phyloP scores from a whole-genome alignment of 1,140 invertebrate species.

The Mamestra configurata region DNA sequence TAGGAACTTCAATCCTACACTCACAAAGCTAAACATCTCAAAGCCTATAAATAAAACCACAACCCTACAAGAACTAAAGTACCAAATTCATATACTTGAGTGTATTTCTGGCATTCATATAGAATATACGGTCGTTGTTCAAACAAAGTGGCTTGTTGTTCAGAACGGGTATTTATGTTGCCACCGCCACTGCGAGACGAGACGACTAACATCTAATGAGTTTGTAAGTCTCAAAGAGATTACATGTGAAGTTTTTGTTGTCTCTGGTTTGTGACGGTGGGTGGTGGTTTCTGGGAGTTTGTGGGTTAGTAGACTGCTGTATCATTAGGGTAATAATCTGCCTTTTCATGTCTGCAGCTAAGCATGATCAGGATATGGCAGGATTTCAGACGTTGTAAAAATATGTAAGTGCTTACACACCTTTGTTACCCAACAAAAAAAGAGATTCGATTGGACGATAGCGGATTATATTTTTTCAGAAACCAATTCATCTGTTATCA shows the following conservation, averaged over 20 bases:
- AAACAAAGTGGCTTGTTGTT: conserved; percentile 64
- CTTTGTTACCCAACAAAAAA: too few species aligned
- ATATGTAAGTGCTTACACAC: too few species aligned
- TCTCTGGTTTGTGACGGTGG: not conserved
- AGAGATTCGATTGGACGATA: too few species aligned
- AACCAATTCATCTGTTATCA: too few species aligned
- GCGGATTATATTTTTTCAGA: too few species aligned
- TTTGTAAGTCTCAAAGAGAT: conserved; percentile 65
- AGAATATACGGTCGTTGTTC: conserved; percentile 57
- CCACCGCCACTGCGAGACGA: conserved; percentile 59
- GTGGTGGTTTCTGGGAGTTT: not conserved
- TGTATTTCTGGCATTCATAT: conserved; percentile 35
- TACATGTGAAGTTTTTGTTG: conserved; percentile 62
- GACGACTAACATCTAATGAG: conserved; percentile 64
- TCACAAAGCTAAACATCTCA: conserved; percentile 9
- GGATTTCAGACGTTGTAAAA: too few species aligned
- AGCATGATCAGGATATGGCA: too few species aligned
- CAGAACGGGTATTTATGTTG: conserved; percentile 64
- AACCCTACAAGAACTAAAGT: not conserved
- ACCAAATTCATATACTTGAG: conserved; percentile 8
- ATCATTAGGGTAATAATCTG: not conserved
- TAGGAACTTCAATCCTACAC: not conserved
- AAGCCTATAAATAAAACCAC: conserved; percentile 6
- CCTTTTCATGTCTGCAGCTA: too few species aligned
- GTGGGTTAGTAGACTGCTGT: not conserved